Base-by-base conservation (phyloP, 2,797 vertebrate genomes). In the Salarias fasciatus region DNA sequence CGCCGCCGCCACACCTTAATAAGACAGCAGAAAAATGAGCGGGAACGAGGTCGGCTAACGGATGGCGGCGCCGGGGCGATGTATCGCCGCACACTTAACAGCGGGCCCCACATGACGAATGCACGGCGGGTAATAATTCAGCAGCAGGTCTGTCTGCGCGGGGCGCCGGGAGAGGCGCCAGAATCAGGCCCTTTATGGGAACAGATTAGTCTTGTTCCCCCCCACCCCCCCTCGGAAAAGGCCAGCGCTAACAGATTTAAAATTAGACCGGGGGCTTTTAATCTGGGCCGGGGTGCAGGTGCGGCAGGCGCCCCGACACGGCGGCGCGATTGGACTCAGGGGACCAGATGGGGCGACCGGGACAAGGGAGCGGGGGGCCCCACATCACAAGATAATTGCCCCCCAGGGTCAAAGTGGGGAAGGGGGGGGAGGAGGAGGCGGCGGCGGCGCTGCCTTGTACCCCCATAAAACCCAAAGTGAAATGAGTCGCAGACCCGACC, bases 221-320 rank as follows among this genome's bases (percentile, higher is more conserved):
- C n/a, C n/a, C 76, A 52, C 66, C 77, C n/a, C n/a, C 18, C 18
- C 53, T 18, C 48, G 69, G 72, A 88, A 89, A 91, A 87, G 86
- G 89, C 90, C 77, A 79, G 84, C 69, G 77, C 86, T 89, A 90
- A 92, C 90, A 90, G 88, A 90, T 92, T 92, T 92, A 81, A 92
- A 89, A 92, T 92, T 85, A 92, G 89, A 85, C 83, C 59, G 28
- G 54, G 75, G 82, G 84, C 82, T 88, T 91, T 92, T 92, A 90
- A 91, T 92, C 87, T 88, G 90, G 79, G 59, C 58, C 7, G 64
- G 91, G 91, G 90, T 89, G 84, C 92, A 93, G 92, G 90, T 92
- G 91, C 62, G 24, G 72, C 75, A 60, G 63, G 46, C 44, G 42
- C 73, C 79, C 68, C 69, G 24, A 72, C 87, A 81, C 53, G 28